Percentiles rank a stretch among this genome's conserved stretches.
phyloP scores from a whole-genome alignment of 2,113 vertebrate species.

The Hylia prasina region DNA sequence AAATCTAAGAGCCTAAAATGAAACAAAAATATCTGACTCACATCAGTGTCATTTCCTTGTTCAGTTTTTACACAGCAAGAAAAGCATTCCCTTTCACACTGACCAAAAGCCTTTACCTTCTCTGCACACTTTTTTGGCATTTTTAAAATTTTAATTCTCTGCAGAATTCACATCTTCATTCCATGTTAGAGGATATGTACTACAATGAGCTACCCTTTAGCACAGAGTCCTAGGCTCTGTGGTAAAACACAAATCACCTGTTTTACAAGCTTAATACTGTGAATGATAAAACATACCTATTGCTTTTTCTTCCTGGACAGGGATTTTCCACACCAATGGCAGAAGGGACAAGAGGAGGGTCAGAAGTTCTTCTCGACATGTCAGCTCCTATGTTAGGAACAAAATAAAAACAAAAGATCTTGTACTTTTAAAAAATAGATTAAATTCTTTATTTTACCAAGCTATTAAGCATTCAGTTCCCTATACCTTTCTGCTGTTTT shows the following conservation, averaged over 20 bases:
- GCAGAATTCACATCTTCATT: neutral
- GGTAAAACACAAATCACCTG: neutral
- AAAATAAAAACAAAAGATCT: neutral
- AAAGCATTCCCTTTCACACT: neutral
- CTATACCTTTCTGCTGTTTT: neutral
- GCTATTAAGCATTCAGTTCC: neutral
- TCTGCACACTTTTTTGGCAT: neutral
- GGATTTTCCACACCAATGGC: constrained; percentile 96
- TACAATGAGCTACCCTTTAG: neutral
- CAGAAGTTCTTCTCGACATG: constrained; percentile 94
- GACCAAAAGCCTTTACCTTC: neutral
- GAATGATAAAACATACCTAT: constrained; percentile 73
- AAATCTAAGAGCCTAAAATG: neutral
- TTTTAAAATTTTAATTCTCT: neutral
- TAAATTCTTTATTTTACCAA: neutral
- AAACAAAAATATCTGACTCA: neutral
- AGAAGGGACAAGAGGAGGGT: constrained; percentile 91
- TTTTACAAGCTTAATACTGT: neutral
- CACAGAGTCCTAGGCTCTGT: neutral
- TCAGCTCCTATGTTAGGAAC: constrained; percentile 82
- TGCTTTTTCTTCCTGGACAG: constrained; percentile 89
- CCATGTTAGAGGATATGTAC: neutral
- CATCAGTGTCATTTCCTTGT: neutral
- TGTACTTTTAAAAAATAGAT: neutral
- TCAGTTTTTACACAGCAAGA: neutral